Evolutionary conservation across 1,140 invertebrate genomes (phyloP), one percentile per base, ranked within the genome.

Genomic region (Pogonomyrmex barbatus): DNA sequence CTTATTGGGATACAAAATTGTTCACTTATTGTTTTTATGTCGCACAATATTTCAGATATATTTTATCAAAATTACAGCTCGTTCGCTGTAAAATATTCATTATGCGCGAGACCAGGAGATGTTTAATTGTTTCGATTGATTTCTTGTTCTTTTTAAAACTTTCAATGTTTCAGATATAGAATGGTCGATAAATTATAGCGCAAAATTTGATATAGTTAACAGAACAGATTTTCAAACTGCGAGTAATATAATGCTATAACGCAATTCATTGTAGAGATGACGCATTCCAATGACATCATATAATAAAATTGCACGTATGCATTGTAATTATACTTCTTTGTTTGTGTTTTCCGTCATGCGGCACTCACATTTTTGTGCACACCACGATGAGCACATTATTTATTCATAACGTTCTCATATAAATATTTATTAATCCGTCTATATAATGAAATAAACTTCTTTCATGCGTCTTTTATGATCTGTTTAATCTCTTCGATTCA

Each of bases 401-500:
- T 82, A 82, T 82, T 82, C 67, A 82, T 71, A 65, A 73, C 6
- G 9, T 4, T 71, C 12, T 75, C 54, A 39, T 60, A 75, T 83
- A 62, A 83, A 83, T 83, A 75, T 83, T 83, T 83, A 83, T 83
- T 39, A 56, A 62, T 75, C 33, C 17, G 56, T 8, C 68, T 73
- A 60, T 1, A 54, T 60, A 56, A 71, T 75, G 68, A 73, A 68
- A 71, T 30, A 47, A 30, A 79, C 71, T 75, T 33, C 62, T 83
- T n/a, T 50, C 50, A 58, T 39, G 5, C 3, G 12, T 73, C 10
- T 82, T 60, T 73, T 73, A 73, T n/a, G 79, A 82, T 81, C 6
- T 50, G 10, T 58, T 45, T 60, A 56, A 82, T 82, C 67, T 58
- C 3, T 73, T 83, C 12, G 79, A 60, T 47, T 14, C 42, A 73